Percentiles rank a stretch among this genome's conserved stretches.
Evolutionary conservation across 2,113 vertebrate genomes (phyloP).

Genomic region (Phainopepla nitens): DNA sequence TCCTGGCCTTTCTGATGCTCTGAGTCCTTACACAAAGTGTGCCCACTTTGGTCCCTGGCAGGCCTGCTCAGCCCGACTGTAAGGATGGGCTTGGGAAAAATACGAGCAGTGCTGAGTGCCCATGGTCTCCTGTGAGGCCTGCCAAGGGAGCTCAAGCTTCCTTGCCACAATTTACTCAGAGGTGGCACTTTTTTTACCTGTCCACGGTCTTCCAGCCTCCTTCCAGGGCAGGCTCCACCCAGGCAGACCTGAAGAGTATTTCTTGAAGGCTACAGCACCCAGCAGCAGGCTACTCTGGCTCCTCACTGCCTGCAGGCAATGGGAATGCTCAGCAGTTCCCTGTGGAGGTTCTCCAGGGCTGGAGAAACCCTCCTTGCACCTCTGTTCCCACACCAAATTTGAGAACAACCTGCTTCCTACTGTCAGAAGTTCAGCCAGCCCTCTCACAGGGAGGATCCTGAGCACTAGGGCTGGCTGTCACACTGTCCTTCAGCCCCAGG

Average conservation of each 20-base stretch:
- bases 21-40: neutral
- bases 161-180: neutral
- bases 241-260: neutral
- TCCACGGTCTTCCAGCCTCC: neutral
- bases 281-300: neutral
- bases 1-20: neutral
- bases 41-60: neutral
- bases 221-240: neutral
- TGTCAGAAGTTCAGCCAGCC: neutral
- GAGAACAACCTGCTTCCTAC: neutral
- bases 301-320: neutral
- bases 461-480: neutral
- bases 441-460: neutral
- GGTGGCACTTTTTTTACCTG: neutral
- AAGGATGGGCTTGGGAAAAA: neutral
- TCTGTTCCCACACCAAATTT: neutral
- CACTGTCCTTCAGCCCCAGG: neutral
- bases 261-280: neutral
- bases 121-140: neutral
- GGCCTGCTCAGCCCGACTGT: neutral
- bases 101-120: accelerated
- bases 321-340: neutral
- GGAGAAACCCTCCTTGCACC: neutral
- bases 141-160: neutral
- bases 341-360: neutral